Percentiles rank a stretch among this genome's conserved stretches.
phyloP scores from a whole-genome alignment of 1,140 invertebrate species.

The Probaryconus sp. region DNA sequence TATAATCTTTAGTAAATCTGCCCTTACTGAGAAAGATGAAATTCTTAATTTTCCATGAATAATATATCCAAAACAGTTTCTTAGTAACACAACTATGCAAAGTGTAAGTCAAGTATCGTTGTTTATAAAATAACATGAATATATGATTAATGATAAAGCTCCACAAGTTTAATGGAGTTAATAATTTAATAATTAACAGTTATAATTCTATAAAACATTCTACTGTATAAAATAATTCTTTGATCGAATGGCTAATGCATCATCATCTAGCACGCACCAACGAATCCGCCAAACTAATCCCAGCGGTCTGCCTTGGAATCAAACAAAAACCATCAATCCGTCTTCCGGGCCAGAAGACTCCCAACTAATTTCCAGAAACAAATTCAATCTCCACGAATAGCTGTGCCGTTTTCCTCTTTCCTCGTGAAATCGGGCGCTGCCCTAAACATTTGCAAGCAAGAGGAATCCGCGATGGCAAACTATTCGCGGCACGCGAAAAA shows the following conservation, averaged over 20 bases:
- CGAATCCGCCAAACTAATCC: conserved; percentile 26
- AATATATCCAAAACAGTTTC: too few species aligned
- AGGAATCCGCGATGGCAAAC: conserved; percentile 65
- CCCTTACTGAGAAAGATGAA: too few species aligned
- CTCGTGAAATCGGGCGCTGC: conserved; percentile 21
- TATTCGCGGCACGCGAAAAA: conserved; percentile 74
- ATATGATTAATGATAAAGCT: too few species aligned
- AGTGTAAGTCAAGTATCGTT: too few species aligned
- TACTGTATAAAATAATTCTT: too few species aligned
- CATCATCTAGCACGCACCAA: conserved; percentile 9
- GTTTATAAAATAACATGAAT: too few species aligned
- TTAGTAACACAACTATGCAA: too few species aligned
- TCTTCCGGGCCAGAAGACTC: conserved; percentile 32
- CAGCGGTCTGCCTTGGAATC: background rate
- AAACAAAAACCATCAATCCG: conserved; percentile 50
- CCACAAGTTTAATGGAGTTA: too few species aligned
- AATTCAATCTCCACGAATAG: conserved; percentile 52
- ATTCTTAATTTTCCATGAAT: too few species aligned
- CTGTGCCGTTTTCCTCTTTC: conserved; percentile 8
- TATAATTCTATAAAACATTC: too few species aligned
- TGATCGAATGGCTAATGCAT: conserved; percentile 27
- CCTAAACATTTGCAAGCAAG: conserved; percentile 39
- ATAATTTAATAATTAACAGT: too few species aligned
- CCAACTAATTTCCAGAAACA: conserved; percentile 53
- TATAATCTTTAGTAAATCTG: too few species aligned